Base-by-base conservation (phyloP, 2,797 vertebrate species). In the Anguilla megastoma region DNA sequence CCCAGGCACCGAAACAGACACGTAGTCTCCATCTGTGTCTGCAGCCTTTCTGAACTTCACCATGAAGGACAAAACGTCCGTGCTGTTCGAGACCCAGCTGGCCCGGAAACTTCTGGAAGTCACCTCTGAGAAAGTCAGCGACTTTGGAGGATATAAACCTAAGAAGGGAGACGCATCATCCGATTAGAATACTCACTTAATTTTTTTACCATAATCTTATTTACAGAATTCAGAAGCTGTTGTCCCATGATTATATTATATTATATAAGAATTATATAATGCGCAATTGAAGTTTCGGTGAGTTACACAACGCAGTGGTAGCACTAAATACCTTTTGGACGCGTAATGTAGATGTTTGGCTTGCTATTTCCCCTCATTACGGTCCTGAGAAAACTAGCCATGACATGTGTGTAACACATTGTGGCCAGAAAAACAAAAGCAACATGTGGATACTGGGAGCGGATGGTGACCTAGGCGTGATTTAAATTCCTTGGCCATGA, bases 101-200 rank as follows among this genome's bases (percentile, higher is more conserved):
- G 96, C 93, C 91, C 96, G 94, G 95, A 99, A 97, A 94, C 97
- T 98, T 89, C 96, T 94, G 89, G 98, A 94, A 41, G 96, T 95
- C 24, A 97, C 90, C 30, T 99, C 96, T 0, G 98, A 97, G 94
- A 99, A 98, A 41, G 93, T 85, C 91, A 99, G 95, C 86, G 95
- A 94, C 86, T 86, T 96, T 14, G 98, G 97, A n/a, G 96, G 94
- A 48, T 96, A 74, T 0, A 98, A 95, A 88, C 95, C 98, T 99
- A 92, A 86, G 92, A 60, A 71, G 27, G 74, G 87, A 89, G 79
- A 91, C 0, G 60, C 5, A 18, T 3, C 52, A 41, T 74, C 27
- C 12, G 27, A 74, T 82, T 7, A 24, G 41, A 48, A 50, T 1
- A 24, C 7, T 24, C n/a, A 48, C 6, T 3, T 12, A 50, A 82